Base-by-base conservation (phyloP, 2,797 vertebrate genomes). In the Sebastes diaconus region DNA sequence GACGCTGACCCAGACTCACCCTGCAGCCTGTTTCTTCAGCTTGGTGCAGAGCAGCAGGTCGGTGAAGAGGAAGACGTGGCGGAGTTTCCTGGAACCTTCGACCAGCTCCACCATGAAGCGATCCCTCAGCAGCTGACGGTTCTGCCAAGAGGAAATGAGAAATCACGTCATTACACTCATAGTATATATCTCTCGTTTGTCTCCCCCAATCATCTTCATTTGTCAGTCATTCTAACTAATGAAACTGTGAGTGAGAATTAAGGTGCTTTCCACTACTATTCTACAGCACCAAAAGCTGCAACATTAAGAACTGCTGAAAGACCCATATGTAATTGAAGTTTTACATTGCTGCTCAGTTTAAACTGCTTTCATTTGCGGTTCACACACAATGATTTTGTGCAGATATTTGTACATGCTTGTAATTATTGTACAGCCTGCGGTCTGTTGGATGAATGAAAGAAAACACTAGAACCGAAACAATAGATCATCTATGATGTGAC, bases 91-190 rank as follows among this genome's bases (percentile, higher is more conserved):
- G 90, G 97, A 96, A 2, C 97, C 97, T 86, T 99, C 98, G 6
- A 99, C 96, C 85, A 99, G 94, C 92, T 99, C 98, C 92, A 99
- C 98, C 97, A 99, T 97, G 94, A 99, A 99, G 84, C 97, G 96
- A 94, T 99, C 98, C 90, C 97, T 97, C 85, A 99, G 93, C 80
- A 99, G 96, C 94, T 99, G 98, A 63, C 98, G 97, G 89, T 98
- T 96, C 98, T 99, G 91, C 22, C 72, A 20, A 58, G 10, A 39
- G 52, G 58, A 75, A 55, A 81, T 10, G 10, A 70, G 25, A 78
- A 67, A 34, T 71, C 10, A 32, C 22, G 0, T 73, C n/a, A 57
- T 25, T 32, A 70, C 4, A 25, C n/a, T 61, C 3, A 6, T 0
- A 54, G 16, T 4, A 20, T 1, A 52, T 1, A 52, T 20, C 30